Evolutionary conservation across 2,113 vertebrate species (phyloP).

Genomic region (Odocoileus hemionus): DNA sequence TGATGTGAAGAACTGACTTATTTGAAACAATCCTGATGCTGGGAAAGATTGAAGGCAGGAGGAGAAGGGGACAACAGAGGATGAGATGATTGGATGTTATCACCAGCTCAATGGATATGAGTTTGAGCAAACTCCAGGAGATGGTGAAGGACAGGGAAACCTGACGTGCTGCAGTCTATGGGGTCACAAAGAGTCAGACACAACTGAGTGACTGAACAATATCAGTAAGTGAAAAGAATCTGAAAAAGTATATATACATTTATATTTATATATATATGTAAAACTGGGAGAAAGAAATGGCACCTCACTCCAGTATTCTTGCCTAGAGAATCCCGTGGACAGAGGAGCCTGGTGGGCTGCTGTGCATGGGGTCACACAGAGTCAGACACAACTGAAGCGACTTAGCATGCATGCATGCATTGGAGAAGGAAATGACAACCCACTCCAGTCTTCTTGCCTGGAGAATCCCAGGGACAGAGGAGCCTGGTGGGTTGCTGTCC

Average conservation of each 20-base stretch:
- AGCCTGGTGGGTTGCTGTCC: background rate
- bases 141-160: background rate
- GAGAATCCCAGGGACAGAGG: background rate
- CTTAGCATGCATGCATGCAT: background rate
- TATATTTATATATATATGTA: background rate
- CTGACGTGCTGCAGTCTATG: background rate
- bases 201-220: background rate
- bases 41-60: background rate
- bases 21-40: background rate
- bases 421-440: background rate
- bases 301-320: background rate
- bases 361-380: background rate
- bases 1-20: background rate
- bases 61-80: background rate
- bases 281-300: background rate
- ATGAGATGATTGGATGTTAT: background rate
- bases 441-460: background rate
- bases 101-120: background rate
- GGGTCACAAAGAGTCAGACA: background rate
- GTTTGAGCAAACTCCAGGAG: background rate
- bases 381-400: accelerated
- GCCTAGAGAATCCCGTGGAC: background rate
- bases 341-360: background rate
- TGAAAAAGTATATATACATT: background rate
- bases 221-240: background rate